Evolutionary conservation across 1,140 invertebrate species (phyloP), one percentile per base, ranked within the genome.

Genomic region (Cotesia glomerata): DNA sequence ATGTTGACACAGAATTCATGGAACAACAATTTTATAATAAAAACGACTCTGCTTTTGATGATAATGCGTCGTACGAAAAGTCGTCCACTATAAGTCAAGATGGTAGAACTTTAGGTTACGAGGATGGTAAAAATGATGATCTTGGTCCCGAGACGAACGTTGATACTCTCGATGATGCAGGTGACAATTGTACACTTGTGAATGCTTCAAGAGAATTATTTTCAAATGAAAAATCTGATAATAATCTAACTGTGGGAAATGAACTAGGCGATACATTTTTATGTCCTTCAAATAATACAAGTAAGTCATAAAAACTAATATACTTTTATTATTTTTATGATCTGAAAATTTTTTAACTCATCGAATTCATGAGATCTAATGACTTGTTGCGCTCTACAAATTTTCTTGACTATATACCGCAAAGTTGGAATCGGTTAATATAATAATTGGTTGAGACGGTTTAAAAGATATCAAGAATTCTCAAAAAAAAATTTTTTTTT

Each of bases 81-180:
- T 78, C 82, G 51, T 84, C 81, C 59, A 86, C 87, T 71, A 84
- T 83, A 7, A 84, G 86, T 56, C 80, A 81, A 62, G 80, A 83
- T 5, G 82, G 83, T 72, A 86, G 82, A 5, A 82, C 83, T 72
- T 80, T 84, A 58, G 85, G 88, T 61, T 85, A 84, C 73, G 36
- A 45, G 7, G 71, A 58, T 9, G 88, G 88, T 3, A 88, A 89
- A 32, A 88, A 90, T 56, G 85, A 89, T 0, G 90, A 91, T 78
- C 83, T 90, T 18, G 91, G 90, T 0, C 89, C 89, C 1, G 90
- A 90, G 79, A 90, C 89, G 0, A 88, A 91, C 76, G 91, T 91
- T 0, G 91, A 91, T 76, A 83, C 85, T 3, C 80, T 87, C n/a
- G 89, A 90, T 76, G 89, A 90, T 54, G 82, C 81, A 8, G 59